A percentile compares a stretch with the other conserved stretches of the same genome.
Conservation (phyloP, 1,140 invertebrate genomes). For the Hermetia illucens region DNA sequence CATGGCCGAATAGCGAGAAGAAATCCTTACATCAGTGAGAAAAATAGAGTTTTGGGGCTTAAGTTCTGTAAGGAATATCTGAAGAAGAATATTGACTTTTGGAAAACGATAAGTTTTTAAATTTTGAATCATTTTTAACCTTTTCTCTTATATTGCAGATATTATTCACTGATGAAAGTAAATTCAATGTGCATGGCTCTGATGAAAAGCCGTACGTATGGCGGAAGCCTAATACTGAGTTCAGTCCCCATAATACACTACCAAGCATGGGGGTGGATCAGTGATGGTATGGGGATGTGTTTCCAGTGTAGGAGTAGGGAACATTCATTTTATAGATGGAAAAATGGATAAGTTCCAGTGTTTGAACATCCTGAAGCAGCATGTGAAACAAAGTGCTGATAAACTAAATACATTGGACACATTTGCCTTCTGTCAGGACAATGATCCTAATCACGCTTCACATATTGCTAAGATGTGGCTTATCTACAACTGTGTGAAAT, state of each 20-base stretch:
- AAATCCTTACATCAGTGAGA: too few relatives aligned
- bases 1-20: too few relatives aligned
- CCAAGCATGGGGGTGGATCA: slow-evolving; percentile 26
- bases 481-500: slow-evolving; percentile 4
- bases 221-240: slow-evolving; percentile 1
- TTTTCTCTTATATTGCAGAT: too few relatives aligned
- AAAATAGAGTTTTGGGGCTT: too few relatives aligned
- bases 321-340: slow-evolving; percentile 17
- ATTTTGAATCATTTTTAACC: too few relatives aligned
- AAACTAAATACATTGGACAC: slow-evolving; percentile 14
- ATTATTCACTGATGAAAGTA: too few relatives aligned
- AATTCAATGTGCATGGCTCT: not conserved
- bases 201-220: not conserved
- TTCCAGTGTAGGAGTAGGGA: slow-evolving; percentile 14
- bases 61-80: too few relatives aligned
- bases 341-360: slow-evolving; percentile 19
- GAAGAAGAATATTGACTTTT: too few relatives aligned
- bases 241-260: slow-evolving; percentile 9
- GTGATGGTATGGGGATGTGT: slow-evolving; percentile 29
- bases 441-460: slow-evolving; percentile 14
- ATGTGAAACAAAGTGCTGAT: slow-evolving; percentile 10
- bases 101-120: too few relatives aligned
- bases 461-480: slow-evolving; percentile 10
- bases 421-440: slow-evolving; percentile 8
- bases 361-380: slow-evolving; percentile 10